Evolutionary conservation across 64 coral and sea anemone genomes (phyloP).

Genomic region (Anthopleura sola): DNA sequence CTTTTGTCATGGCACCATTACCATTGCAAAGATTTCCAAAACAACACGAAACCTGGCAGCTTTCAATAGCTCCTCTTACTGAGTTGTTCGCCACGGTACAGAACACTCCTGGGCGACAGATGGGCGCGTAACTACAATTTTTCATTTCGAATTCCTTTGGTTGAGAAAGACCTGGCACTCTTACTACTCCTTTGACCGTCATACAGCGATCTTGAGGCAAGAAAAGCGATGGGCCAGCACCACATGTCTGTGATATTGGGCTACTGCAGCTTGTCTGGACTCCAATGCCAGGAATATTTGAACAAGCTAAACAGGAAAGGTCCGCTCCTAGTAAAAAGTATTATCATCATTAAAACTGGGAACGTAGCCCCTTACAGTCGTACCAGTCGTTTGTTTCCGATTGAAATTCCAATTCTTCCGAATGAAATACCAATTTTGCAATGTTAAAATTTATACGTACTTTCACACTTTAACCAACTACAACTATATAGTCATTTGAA

Average conservation of each 20-base stretch:
- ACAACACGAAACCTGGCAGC: not conserved
- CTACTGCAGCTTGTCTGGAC: not conserved
- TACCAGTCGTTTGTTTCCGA: too few relatives aligned
- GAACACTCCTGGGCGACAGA: not conserved
- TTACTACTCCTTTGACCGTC: not conserved
- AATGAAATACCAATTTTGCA: too few relatives aligned
- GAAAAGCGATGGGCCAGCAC: not conserved
- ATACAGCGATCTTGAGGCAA: not conserved
- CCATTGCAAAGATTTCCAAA: not conserved
- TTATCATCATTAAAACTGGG: not conserved
- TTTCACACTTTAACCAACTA: too few relatives aligned
- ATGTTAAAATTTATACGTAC: too few relatives aligned
- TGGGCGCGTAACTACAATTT: not conserved
- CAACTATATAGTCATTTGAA: too few relatives aligned
- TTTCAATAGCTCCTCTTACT: not conserved
- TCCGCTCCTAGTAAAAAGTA: not conserved
- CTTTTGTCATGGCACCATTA: not conserved
- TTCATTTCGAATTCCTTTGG: not conserved
- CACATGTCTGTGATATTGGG: not conserved
- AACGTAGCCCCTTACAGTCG: too few relatives aligned
- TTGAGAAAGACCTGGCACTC: not conserved
- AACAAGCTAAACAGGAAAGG: not conserved
- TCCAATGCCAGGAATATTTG: not conserved
- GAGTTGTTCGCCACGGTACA: not conserved
- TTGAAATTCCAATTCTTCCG: too few relatives aligned